phyloP scores from a whole-genome alignment of 2,113 vertebrate genomes.

The Myotis yumanensis region DNA sequence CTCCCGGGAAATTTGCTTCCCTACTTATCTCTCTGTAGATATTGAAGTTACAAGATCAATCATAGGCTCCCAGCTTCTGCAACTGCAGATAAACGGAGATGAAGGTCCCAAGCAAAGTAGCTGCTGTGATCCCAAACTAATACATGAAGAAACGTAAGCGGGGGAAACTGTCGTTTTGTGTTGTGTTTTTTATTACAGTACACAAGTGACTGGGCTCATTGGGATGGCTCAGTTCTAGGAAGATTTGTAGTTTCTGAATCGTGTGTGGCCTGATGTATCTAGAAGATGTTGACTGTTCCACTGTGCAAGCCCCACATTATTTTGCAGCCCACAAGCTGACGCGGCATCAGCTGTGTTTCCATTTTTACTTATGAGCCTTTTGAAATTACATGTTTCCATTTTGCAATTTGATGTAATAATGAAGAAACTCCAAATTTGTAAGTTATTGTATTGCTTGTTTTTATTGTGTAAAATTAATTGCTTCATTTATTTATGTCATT shows the following conservation, averaged over 20 bases:
- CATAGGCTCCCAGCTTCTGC: conserved; percentile 57
- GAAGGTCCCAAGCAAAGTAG: conserved; percentile 62
- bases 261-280: conserved; percentile 71
- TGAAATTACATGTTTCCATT: conserved; percentile 91
- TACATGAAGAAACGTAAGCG: not conserved
- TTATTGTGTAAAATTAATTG: conserved; percentile 90
- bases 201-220: not conserved
- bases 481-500: conserved; percentile 89
- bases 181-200: conserved; percentile 51
- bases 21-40: conserved; percentile 58
- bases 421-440: conserved; percentile 88
- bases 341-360: conserved; percentile 90
- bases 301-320: conserved; percentile 77
- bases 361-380: conserved; percentile 89
- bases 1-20: conserved; percentile 68
- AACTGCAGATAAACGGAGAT: conserved; percentile 47
- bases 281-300: conserved; percentile 75
- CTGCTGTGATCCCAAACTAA: conserved; percentile 57
- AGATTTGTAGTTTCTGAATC: conserved; percentile 67
- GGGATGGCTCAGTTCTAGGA: not conserved
- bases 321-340: conserved; percentile 82
- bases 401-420: conserved; percentile 90
- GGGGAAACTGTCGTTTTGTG: not conserved
- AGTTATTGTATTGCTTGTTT: conserved; percentile 90
- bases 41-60: conserved; percentile 78